Base-by-base conservation (phyloP, 64 coral and sea anemone species). In the Dendronephthya gigantea region DNA sequence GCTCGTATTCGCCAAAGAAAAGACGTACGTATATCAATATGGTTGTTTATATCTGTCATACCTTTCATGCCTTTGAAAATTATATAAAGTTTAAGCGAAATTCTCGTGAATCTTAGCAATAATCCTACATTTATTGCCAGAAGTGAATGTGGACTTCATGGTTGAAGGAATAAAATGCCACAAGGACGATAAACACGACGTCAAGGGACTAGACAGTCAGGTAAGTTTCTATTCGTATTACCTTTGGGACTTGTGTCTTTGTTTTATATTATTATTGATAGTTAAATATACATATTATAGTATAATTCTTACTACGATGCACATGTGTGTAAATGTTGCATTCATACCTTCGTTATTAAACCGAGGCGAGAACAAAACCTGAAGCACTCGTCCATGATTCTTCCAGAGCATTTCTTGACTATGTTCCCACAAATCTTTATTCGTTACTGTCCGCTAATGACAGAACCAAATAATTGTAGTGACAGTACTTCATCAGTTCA, bases 111-210 rank as follows among this genome's bases (percentile, higher is more conserved):
- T n/a, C 25, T 22, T 6, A 62, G 12, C 19, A 22, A 16, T 62
- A 6, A n/a, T 27, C 4, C 17, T 27, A 1, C 25, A n/a, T 27
- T 62, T 62, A 16, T 62, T 5, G 23, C 9, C 36, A 79, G 72
- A 79, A 79, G 30, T 79, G 30, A 79, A 79, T 29, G 32, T 79
- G 7, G 89, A 90, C 39, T 90, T 90, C 39, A 68, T 66, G 22
- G 84, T 90, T 37, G 83, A 90, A 82, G 74, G 83, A 39, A 84
- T 90, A 48, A 90, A 86, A 86, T 90, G 89, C 83, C 69, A 81
- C 14, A 90, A 86, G 82, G 23, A 17, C 29, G 89, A 90, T 82
- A 83, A 90, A 40, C 89, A 90, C 72, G 55, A 62, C 4, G 55
- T 62, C 25, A 5, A 27, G 25, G 55, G 55, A 23, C 55, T 27